phyloP scores from a whole-genome alignment of 2,888 invertebrate genomes.

The Hemistola chrysoprasaria region DNA sequence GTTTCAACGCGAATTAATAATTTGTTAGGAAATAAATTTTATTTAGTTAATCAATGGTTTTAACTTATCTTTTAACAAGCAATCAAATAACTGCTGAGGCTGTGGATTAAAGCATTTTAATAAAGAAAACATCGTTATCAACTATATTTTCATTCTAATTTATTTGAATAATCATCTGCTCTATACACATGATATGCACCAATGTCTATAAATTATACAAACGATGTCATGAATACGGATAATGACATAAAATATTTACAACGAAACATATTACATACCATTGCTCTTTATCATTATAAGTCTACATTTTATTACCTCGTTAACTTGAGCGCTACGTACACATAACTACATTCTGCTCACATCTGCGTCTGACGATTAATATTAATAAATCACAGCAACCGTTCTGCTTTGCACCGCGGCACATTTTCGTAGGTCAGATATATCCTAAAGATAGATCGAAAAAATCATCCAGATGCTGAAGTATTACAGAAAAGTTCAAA shows the following conservation, averaged over 20 bases:
- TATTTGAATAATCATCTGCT: slow-evolving; percentile 81
- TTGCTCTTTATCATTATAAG: slow-evolving; percentile 58
- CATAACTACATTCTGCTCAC: slow-evolving; percentile 29
- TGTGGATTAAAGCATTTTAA: slow-evolving; percentile 3
- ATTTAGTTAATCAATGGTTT: too few relatives aligned
- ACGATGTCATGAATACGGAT: slow-evolving; percentile 63
- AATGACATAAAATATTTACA: slow-evolving; percentile 68
- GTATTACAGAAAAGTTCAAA: too few relatives aligned
- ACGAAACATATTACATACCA: slow-evolving; percentile 47
- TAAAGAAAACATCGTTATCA: slow-evolving; percentile 60
- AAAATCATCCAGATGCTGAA: too few relatives aligned
- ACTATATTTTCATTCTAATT: slow-evolving; percentile 77
- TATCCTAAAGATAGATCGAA: too few relatives aligned
- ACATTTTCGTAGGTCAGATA: slow-evolving; percentile 31
- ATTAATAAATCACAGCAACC: slow-evolving; percentile 64
- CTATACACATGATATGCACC: slow-evolving; percentile 83
- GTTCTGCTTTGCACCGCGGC: slow-evolving; percentile 46
- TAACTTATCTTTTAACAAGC: too few relatives aligned
- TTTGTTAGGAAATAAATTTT: too few relatives aligned
- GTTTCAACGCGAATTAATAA: too few relatives aligned
- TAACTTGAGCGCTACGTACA: slow-evolving; percentile 55
- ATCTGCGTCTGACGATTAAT: slow-evolving; percentile 47
- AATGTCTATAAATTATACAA: slow-evolving; percentile 81
- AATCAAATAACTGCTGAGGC: too few relatives aligned
- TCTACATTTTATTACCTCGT: slow-evolving; percentile 48